phyloP scores from a whole-genome alignment of 2,888 invertebrate genomes.

The Nephrotoma appendiculata region DNA sequence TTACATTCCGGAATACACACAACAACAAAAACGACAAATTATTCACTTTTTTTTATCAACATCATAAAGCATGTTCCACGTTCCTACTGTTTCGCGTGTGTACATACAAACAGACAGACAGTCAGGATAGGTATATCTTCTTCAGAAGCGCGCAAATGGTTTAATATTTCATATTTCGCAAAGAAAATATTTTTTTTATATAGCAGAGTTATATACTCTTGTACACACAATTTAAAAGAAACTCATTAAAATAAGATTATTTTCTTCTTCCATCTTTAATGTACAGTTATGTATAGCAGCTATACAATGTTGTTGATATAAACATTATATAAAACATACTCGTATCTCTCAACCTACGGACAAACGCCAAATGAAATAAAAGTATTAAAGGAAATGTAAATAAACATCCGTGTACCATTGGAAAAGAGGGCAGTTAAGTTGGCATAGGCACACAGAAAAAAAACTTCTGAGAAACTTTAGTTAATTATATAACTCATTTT shows the following conservation, averaged over 20 bases:
- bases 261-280: background rate
- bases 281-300: background rate
- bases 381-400: background rate
- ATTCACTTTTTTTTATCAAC: background rate
- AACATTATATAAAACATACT: background rate
- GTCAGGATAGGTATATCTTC: background rate
- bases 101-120: background rate
- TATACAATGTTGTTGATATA: background rate
- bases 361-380: background rate
- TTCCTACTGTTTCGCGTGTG: background rate
- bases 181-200: background rate
- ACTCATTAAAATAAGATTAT: background rate
- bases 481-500: background rate
- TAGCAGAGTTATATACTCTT: background rate
- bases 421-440: background rate
- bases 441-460: background rate
- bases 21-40: background rate
- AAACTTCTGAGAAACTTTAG: background rate
- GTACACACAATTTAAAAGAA: background rate
- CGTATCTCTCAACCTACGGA: background rate
- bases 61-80: background rate
- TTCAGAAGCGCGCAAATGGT: background rate
- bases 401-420: background rate
- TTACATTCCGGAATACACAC: background rate
- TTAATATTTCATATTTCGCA: background rate